phyloP scores from a whole-genome alignment of 2,113 vertebrate genomes.

The Semicossyphus pulcher region DNA sequence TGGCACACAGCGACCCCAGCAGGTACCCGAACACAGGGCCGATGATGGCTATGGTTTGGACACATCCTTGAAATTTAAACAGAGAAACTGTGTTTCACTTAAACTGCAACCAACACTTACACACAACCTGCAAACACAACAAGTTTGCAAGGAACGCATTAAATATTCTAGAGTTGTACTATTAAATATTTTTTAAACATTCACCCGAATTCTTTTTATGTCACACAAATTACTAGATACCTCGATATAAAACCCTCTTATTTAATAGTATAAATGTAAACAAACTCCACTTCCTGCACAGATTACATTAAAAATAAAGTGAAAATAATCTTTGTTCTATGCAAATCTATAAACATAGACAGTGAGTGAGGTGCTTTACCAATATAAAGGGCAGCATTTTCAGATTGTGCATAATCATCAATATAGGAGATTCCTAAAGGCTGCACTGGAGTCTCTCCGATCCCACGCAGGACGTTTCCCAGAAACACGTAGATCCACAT shows the following conservation, averaged over 20 bases:
- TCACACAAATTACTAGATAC: no score
- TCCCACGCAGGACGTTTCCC: conserved; percentile 91
- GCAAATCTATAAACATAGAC: not conserved
- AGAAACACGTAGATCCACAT: conserved; percentile 91
- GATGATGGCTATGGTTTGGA: conserved; percentile 81
- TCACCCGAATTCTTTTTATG: no score
- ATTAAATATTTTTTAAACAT: no score
- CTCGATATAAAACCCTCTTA: no score
- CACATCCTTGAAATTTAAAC: conserved; percentile 65
- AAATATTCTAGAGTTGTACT: no score
- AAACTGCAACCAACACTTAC: no score
- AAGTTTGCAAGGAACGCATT: no score
- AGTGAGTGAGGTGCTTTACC: conserved; percentile 79
- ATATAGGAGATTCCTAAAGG: conserved; percentile 92
- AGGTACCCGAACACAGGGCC: conserved; percentile 82
- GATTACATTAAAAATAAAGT: not conserved
- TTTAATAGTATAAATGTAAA: not conserved
- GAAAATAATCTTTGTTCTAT: not conserved
- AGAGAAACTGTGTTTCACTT: no score
- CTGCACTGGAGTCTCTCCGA: conserved; percentile 91
- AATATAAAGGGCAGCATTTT: conserved; percentile 92
- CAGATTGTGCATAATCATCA: conserved; percentile 89
- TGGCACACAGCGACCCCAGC: conserved; percentile 81
- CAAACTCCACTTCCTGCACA: not conserved
- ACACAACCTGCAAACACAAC: no score